phyloP scores from a whole-genome alignment of 2,888 invertebrate species.

The Carabus problematicus region DNA sequence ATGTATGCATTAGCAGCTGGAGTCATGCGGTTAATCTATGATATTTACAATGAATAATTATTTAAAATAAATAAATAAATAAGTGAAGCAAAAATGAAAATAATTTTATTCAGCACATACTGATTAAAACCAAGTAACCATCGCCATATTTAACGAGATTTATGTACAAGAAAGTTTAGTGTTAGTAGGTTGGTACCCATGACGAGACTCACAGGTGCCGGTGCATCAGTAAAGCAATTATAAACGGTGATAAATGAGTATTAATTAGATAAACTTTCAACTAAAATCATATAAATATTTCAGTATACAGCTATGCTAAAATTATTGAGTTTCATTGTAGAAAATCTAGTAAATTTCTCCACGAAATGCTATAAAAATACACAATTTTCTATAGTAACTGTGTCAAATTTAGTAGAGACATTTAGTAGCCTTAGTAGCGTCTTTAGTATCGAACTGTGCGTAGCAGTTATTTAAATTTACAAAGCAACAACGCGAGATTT shows the following conservation, averaged over 20 bases:
- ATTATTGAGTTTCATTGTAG: too few species aligned
- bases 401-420: too few species aligned
- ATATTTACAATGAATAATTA: background rate
- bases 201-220: conserved; percentile 18
- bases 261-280: conserved; percentile 1
- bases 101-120: too few species aligned
- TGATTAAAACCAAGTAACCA: too few species aligned
- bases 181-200: conserved; percentile 24
- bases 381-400: too few species aligned
- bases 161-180: conserved; percentile 3
- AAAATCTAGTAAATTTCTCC: too few species aligned
- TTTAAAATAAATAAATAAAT: background rate
- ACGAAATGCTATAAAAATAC: too few species aligned
- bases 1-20: background rate
- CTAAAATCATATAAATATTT: background rate
- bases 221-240: conserved; percentile 14
- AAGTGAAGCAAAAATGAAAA: background rate
- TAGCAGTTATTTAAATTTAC: background rate
- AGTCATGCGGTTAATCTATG: background rate
- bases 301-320: background rate
- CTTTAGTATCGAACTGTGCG: too few species aligned
- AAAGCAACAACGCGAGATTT: background rate
- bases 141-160: conserved; percentile 1
- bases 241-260: background rate
- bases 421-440: too few species aligned